A percentile compares a stretch with the other conserved stretches of the same genome.
phyloP scores from a whole-genome alignment of 2,797 vertebrate genomes.

The Apogon talboti region DNA sequence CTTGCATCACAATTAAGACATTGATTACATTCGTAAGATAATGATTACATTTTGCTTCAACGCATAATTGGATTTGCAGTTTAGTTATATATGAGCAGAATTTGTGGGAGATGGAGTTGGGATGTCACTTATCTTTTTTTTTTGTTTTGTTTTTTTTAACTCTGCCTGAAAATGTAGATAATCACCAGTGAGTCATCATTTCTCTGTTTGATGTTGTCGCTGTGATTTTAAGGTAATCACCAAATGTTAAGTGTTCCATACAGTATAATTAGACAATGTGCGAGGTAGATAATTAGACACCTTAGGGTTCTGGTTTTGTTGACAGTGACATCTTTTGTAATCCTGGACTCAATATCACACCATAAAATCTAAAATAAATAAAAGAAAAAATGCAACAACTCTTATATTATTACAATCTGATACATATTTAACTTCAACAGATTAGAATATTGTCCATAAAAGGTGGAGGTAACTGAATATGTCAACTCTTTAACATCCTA shows the following conservation, averaged over 20 bases:
- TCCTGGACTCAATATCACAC: not conserved
- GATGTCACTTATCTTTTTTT: too few species aligned
- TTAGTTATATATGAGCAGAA: too few species aligned
- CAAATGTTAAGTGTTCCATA: not conserved
- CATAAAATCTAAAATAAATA: not conserved
- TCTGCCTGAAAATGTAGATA: too few species aligned
- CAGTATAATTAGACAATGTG: not conserved
- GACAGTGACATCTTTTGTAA: not conserved
- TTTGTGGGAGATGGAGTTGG: too few species aligned
- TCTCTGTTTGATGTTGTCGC: constrained; percentile 7
- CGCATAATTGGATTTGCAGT: too few species aligned
- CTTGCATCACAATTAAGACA: too few species aligned
- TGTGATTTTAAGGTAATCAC: not conserved
- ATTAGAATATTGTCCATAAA: too few species aligned
- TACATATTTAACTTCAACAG: not conserved
- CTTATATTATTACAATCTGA: not conserved
- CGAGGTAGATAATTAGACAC: not conserved
- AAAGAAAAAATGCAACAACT: not conserved
- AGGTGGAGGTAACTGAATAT: too few species aligned
- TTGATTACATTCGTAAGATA: too few species aligned
- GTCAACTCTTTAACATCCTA: too few species aligned
- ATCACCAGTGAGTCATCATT: constrained; percentile 19
- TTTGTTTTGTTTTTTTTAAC: too few species aligned
- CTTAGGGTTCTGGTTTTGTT: not conserved
- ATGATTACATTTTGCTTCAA: too few species aligned